Conservation (phyloP, 2,888 invertebrate genomes). For the Papilio elwesi region DNA sequence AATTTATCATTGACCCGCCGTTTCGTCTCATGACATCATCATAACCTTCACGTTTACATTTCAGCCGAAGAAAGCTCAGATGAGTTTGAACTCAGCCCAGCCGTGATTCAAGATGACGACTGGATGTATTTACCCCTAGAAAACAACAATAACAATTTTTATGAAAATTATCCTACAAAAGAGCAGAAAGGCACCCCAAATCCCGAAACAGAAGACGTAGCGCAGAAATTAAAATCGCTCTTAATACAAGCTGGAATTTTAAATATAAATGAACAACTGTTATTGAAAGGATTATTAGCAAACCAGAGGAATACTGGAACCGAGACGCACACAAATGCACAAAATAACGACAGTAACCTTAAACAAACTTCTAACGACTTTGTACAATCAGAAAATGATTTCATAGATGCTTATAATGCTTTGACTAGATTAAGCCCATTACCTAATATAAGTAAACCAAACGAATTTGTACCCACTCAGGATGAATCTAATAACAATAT, state of each 20-base stretch:
- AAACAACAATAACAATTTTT: conserved; percentile 42
- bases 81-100: conserved; percentile 71
- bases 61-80: conserved; percentile 82
- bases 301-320: conserved; percentile 48
- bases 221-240: conserved; percentile 64
- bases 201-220: conserved; percentile 56
- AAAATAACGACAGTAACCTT: conserved; percentile 32
- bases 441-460: conserved; percentile 56
- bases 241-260: conserved; percentile 67
- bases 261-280: conserved; percentile 63
- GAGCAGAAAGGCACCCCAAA: conserved; percentile 9
- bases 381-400: conserved; percentile 76
- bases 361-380: conserved; percentile 63
- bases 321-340: conserved; percentile 40
- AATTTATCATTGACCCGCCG: conserved; percentile 59
- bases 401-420: conserved; percentile 79
- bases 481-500: conserved; percentile 42
- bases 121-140: conserved; percentile 76
- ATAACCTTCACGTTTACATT: conserved; percentile 79
- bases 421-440: conserved; percentile 73
- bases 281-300: conserved; percentile 64
- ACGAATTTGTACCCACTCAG: conserved; percentile 35
- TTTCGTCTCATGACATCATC: conserved; percentile 65
- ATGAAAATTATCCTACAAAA: conserved; percentile 41
- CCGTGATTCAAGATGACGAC: conserved; percentile 69